These are phyloP conservation scores for Aplysina aerophoba DNA, from an alignment of 37 sponge, comb jelly and placozoan species.

Conservation along the genomic window DNA sequence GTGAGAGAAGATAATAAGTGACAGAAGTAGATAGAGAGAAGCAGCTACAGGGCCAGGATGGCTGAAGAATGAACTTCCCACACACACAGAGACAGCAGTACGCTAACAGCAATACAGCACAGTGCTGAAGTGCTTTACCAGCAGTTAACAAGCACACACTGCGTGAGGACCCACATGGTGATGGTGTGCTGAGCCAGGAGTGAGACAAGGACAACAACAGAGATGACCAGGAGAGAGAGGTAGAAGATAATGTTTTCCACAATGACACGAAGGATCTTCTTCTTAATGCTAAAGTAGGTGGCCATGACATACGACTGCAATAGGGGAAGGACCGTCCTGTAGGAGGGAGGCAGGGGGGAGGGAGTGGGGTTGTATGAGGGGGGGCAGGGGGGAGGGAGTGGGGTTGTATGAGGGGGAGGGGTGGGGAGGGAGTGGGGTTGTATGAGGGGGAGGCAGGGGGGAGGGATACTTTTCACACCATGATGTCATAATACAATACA, in stretches of 20 bases:
- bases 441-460: neutral
- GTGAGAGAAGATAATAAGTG: no score
- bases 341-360: neutral
- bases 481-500: no score
- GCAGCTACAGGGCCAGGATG: no score
- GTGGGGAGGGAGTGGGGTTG: slow-evolving; percentile 27
- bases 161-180: slow-evolving; percentile 16
- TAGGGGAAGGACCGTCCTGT: slow-evolving; percentile 89
- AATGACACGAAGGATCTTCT: slow-evolving; percentile 76
- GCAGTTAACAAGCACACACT: no score
- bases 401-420: slow-evolving; percentile 20
- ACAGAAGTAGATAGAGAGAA: no score
- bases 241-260: slow-evolving; percentile 90
- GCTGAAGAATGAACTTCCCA: no score
- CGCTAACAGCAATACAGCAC: neutral
- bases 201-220: slow-evolving; percentile 84
- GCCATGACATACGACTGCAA: slow-evolving; percentile 89
- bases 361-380: neutral
- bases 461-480: neutral
- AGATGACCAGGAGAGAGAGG: slow-evolving; percentile 75
- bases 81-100: no score
- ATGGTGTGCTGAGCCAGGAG: slow-evolving; percentile 48
- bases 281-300: slow-evolving; percentile 89
- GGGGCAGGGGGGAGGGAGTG: neutral
- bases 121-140: no score